Evolutionary conservation across 2,888 invertebrate species (phyloP).

Genomic region (Gryllus longicercus): DNA sequence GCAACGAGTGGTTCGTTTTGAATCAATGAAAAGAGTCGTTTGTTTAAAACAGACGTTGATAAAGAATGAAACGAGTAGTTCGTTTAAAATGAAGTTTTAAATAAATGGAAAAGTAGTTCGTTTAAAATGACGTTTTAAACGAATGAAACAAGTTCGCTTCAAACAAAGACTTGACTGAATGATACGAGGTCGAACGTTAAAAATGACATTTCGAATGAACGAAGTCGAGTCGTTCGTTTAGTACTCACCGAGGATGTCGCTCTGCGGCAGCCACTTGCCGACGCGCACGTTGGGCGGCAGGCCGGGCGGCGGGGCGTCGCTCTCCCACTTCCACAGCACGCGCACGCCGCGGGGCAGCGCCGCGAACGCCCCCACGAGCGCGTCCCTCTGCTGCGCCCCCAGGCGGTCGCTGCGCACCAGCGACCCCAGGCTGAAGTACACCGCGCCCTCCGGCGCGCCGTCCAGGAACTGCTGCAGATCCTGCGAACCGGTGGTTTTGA

Average conservation of each 20-base stretch:
- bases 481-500: conserved; percentile 41
- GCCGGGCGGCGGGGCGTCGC: conserved; percentile 34
- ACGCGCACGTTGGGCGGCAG: conserved; percentile 27
- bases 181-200: no score
- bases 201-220: no score
- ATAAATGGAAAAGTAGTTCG: no score
- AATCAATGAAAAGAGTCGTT: no score
- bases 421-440: conserved; percentile 46
- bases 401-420: conserved; percentile 39
- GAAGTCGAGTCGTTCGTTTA: no score
- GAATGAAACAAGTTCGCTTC: no score
- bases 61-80: no score
- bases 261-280: conserved; percentile 25
- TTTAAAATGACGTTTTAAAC: no score
- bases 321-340: conserved; percentile 47
- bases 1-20: no score
- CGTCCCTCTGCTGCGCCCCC: neutral
- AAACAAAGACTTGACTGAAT: no score
- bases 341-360: conserved; percentile 41
- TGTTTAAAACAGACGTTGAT: no score
- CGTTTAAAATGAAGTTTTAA: no score
- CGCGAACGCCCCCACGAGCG: conserved; percentile 40
- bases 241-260: conserved; percentile 2
- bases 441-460: conserved; percentile 49
- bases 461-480: conserved; percentile 51